A percentile compares a stretch with the other conserved stretches of the same genome.
Conservation (phyloP, 2,797 vertebrate genomes). For the Merluccius polli region DNA sequence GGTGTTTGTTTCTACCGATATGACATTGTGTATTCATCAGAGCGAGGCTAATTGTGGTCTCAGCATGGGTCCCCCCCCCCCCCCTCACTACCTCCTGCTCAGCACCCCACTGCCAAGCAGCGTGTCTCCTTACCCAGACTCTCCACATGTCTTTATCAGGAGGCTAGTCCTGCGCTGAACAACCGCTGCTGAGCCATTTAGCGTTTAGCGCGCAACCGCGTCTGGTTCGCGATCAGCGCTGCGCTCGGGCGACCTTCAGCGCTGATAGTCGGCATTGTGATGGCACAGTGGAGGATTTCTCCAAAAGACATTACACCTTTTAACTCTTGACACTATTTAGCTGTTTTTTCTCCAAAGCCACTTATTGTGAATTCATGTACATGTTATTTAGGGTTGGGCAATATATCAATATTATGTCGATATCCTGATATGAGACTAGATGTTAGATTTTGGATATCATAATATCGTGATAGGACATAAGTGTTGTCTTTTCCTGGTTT, state of each 20-base stretch:
- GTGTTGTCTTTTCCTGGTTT: too few relatives aligned
- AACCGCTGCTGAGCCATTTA: not conserved
- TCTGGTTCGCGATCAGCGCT: not conserved
- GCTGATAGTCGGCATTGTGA: not conserved
- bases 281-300: not conserved
- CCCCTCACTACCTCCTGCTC: not conserved
- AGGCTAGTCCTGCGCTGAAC: not conserved
- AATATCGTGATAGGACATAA: too few relatives aligned
- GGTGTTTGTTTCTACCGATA: not conserved
- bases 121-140: not conserved
- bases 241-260: not conserved
- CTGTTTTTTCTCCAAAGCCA: not conserved
- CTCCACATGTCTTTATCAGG: not conserved
- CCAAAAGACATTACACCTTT: not conserved
- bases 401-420: too few relatives aligned
- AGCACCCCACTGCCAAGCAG: not conserved
- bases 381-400: not conserved
- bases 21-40: not conserved
- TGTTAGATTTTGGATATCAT: too few relatives aligned
- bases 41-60: constrained; percentile 2
- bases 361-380: not conserved
- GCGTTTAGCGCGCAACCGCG: not conserved
- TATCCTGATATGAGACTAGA: too few relatives aligned
- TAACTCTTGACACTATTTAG: not conserved
- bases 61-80: not conserved